Base-by-base conservation (phyloP, 1,140 invertebrate species). In the Catajapyx aquilonaris region DNA sequence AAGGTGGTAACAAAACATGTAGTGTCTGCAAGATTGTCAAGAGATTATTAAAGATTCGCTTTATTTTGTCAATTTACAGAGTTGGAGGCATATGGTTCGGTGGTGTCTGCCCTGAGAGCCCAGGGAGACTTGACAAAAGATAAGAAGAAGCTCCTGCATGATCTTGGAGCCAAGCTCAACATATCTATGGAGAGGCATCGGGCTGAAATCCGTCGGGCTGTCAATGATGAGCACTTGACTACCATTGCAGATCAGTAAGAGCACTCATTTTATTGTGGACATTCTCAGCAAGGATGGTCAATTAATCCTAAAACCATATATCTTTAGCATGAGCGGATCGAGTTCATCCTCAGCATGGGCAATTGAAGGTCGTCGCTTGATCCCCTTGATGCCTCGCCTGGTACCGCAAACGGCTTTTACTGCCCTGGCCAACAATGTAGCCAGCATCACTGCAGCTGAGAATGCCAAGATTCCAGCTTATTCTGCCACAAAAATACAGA, bases 131-230 rank as follows among this genome's bases (percentile, higher is more conserved):
- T 90, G 25, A 81, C 69, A 48, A 71, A 71, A 49, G 74, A 78
- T 44, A 88, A 86, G 66, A 73, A 74, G 54, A 80, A 77, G 54
- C 59, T 88, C 41, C 62, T 93, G 31, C 71, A 75, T 53, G 81
- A 90, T 52, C 59, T 88, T 40, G 71, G 79, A 48, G 66, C 66
- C 50, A 64, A 72, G 52, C 69, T 93, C 45, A 81, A 81, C 59
- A 88, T 93, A 54, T 74, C 80, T 34, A 69, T 74, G 51, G 87
- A 91, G 56, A 66, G 87, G 45, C 84, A 91, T 57, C 72, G 78
- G 46, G 84, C 85, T 41, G 87, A 93, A 66, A 70, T 88, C 46
- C 63, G 85, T 42, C 66, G 85, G 51, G 85, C 81, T 43, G 76
- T 81, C 39, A 91, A 86, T 62, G 85, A 91, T 62, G 84, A 91